A percentile compares a stretch with the other conserved stretches of the same genome.
These are phyloP conservation scores for Sycophaga agraensis DNA, from an alignment of 1,140 invertebrate species.

Conservation along the genomic window DNA sequence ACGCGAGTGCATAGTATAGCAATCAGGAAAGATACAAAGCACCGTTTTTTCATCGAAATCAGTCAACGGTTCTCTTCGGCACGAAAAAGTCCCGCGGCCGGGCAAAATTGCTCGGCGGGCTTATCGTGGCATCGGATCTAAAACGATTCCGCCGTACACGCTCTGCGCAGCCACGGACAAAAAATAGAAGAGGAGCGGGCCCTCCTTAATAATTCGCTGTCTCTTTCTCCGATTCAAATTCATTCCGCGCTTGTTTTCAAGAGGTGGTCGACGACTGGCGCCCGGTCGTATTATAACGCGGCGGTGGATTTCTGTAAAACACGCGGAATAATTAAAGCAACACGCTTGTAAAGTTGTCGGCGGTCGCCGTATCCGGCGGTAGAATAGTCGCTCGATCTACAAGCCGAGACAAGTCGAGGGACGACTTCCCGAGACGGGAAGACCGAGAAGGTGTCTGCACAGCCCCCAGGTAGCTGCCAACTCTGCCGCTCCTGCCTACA, in stretches of 20 bases:
- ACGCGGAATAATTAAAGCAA: slow-evolving; percentile 30
- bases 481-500: too few species aligned
- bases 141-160: not conserved
- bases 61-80: not conserved
- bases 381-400: slow-evolving; percentile 21
- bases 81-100: not conserved
- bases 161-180: not conserved
- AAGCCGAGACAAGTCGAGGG: slow-evolving; percentile 6
- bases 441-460: not conserved
- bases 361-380: not conserved
- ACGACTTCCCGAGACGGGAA: slow-evolving; percentile 6
- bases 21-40: too few species aligned
- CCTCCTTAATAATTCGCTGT: slow-evolving; percentile 12
- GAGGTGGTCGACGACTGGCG: slow-evolving; percentile 6
- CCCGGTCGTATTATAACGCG: slow-evolving; percentile 16
- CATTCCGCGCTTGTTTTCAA: slow-evolving; percentile 18
- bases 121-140: slow-evolving; percentile 1
- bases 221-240: slow-evolving; percentile 19
- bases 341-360: slow-evolving; percentile 28
- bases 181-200: not conserved
- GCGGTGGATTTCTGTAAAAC: slow-evolving; percentile 28
- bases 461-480: not conserved
- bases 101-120: not conserved
- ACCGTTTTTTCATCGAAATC: slow-evolving; percentile 9
- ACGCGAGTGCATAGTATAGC: too few species aligned